phyloP scores from a whole-genome alignment of 2,113 vertebrate species.

The Manacus vitellinus region DNA sequence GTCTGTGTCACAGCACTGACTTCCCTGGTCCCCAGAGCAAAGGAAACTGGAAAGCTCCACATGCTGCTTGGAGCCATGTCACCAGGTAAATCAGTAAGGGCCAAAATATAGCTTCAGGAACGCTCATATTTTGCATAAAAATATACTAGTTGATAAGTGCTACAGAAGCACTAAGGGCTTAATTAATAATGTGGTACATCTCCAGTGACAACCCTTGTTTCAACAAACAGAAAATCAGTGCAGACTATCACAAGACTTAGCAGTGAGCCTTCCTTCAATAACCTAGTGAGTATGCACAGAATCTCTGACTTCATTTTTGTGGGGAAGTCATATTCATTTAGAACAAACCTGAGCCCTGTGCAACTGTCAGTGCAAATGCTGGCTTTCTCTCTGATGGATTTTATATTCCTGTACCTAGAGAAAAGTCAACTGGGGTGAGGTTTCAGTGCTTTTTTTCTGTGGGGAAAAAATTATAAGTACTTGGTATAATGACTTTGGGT shows the following conservation, averaged over 20 bases:
- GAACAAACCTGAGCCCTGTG: neutral
- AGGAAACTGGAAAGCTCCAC: neutral
- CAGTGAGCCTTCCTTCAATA: neutral
- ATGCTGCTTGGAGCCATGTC: neutral
- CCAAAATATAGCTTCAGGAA: neutral
- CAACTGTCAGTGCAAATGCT: neutral
- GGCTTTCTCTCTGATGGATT: neutral
- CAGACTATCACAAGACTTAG: neutral
- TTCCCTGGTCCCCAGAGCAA: neutral
- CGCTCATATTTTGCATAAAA: neutral
- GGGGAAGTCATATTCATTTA: neutral
- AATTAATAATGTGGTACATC: neutral
- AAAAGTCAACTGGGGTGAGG: neutral
- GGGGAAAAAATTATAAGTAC: neutral
- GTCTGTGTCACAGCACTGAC: neutral
- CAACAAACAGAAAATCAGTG: neutral
- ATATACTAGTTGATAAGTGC: neutral
- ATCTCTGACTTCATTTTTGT: neutral
- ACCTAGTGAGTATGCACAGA: neutral
- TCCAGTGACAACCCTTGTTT: neutral
- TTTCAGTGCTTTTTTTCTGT: neutral
- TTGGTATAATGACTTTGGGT: slow-evolving; percentile 1
- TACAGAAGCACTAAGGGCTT: neutral
- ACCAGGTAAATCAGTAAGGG: neutral
- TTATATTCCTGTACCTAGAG: neutral